Evolutionary conservation across 2,113 vertebrate species (phyloP).

Genomic region (Pachyramphus minor): DNA sequence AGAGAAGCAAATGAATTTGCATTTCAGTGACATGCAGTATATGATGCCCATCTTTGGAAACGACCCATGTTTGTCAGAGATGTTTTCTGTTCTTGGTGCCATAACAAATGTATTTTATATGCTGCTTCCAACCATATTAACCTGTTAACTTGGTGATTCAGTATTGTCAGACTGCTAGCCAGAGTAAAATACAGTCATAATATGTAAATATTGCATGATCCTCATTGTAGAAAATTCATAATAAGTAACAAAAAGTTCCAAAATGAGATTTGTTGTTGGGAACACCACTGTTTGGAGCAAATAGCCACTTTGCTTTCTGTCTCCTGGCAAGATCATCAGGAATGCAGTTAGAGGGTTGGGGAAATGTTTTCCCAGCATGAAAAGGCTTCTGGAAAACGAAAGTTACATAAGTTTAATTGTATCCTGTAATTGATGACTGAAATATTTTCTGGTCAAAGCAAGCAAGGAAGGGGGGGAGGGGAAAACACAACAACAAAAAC

Average conservation of each 20-base stretch:
- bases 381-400: background rate
- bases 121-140: background rate
- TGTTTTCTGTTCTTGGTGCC: background rate
- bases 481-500: no score
- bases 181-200: background rate
- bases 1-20: background rate
- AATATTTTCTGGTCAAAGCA: background rate
- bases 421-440: background rate
- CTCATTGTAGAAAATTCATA: background rate
- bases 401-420: conserved; percentile 16
- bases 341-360: background rate
- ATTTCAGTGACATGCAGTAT: background rate
- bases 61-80: background rate
- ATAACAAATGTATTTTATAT: background rate
- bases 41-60: background rate
- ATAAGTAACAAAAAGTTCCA: background rate
- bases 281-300: background rate
- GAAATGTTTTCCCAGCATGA: background rate
- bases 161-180: background rate
- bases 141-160: background rate
- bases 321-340: background rate
- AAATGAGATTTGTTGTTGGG: background rate
- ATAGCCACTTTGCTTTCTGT: background rate
- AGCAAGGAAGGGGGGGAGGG: background rate
- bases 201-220: background rate